Base-by-base conservation (phyloP, 2,888 invertebrate genomes). In the Autographa gamma region DNA sequence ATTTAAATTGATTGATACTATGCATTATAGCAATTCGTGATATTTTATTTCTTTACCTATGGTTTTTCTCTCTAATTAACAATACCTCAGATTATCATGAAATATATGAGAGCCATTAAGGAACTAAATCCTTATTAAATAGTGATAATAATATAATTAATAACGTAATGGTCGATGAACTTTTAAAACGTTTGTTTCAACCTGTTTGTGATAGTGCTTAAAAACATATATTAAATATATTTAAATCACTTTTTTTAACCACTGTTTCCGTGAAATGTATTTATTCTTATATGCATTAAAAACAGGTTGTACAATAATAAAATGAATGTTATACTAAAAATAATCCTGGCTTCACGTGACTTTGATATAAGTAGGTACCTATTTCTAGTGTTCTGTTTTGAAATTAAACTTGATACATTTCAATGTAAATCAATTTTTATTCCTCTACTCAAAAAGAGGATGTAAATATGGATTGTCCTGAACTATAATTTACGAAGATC, bases 11-110 rank as follows among this genome's bases (percentile, higher is more conserved):
- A 68, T 68, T 63, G 61, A 81, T 65, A 58, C 19, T 54, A 11
- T 75, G 63, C 13, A 48, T 60, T 54, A 58, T 16, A 60, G 16
- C 9, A 43, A 59, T 60, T 66, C 80, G 77, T 77, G 76, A 56
- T 66, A 60, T n/a, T 71, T 66, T 38, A 38, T 67, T 76, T 75
- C 54, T 25, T 62, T 56, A 54, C 34, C 25, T 16, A 34, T 2
- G 52, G 63, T 63, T 62, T 9, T 31, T 6, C 18, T 48, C 52
- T 43, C 48, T 60, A 54, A 52, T 75, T 56, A 52, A 25, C 31
- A 18, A 9, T 18, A 31, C 48, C 7, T 5, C 3, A 31, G 58
- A 62, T 43, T 25, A 25, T 25, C 11, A 25, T 56, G 25, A 25
- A 25, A 56, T 56, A 56, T 25, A 56, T 56, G 54, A 56, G 25